Conservation (phyloP, 2,888 invertebrate genomes). For the Leucoma salicis region DNA sequence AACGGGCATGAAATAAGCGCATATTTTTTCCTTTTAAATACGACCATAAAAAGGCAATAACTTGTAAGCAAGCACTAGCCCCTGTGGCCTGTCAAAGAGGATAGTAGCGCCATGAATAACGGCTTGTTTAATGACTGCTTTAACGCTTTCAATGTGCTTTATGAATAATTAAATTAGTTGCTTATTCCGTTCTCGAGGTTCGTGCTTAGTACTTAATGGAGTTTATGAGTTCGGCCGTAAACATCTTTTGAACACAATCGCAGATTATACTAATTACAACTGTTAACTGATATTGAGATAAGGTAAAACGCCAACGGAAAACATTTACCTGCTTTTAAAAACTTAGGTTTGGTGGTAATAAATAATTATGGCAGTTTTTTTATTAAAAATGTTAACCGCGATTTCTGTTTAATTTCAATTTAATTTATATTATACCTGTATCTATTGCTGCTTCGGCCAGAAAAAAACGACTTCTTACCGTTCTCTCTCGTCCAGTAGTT, state of each 20-base stretch:
- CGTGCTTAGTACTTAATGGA: constrained; percentile 70
- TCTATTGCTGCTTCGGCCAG: too few species aligned
- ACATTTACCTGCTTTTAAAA: neutral
- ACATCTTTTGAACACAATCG: constrained; percentile 53
- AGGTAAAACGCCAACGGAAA: constrained; percentile 9
- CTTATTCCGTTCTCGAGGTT: constrained; percentile 75
- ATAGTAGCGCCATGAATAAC: constrained; percentile 77
- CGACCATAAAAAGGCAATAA: constrained; percentile 73
- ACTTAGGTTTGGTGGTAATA: neutral
- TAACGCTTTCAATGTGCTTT: constrained; percentile 80
- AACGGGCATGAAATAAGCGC: constrained; percentile 71
- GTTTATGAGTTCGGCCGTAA: constrained; percentile 67
- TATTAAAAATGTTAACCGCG: too few species aligned
- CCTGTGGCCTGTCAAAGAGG: constrained; percentile 67
- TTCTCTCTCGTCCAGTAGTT: constrained; percentile 96
- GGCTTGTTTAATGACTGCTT: constrained; percentile 75
- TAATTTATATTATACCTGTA: too few species aligned
- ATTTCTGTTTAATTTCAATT: too few species aligned
- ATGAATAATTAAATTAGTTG: constrained; percentile 82
- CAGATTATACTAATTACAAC: constrained; percentile 42
- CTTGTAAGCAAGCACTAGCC: constrained; percentile 71
- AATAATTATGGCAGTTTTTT: too few species aligned
- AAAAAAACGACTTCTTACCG: constrained; percentile 77
- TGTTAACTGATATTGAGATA: constrained; percentile 20
- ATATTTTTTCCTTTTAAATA: constrained; percentile 72